Conservation (phyloP, 2,113 vertebrate genomes). For the Centropus unirufus region DNA sequence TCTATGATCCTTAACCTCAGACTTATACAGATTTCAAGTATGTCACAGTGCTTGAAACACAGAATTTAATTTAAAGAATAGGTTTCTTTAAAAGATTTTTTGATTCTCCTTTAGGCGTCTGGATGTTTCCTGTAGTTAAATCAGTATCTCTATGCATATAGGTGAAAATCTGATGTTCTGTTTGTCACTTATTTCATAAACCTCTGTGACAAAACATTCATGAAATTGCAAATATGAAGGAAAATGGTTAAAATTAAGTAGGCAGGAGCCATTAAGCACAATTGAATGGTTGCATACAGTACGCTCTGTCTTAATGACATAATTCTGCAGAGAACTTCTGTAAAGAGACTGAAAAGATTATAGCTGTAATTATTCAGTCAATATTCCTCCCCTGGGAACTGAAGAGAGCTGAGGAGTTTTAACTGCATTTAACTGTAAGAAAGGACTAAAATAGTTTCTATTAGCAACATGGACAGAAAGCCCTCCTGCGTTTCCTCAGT, state of each 20-base stretch:
- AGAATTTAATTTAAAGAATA: background rate
- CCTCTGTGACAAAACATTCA: background rate
- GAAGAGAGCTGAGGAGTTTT: background rate
- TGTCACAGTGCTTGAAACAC: background rate
- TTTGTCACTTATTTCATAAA: slow-evolving; percentile 1
- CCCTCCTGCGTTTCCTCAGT: background rate
- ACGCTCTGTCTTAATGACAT: background rate
- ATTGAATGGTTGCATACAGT: background rate
- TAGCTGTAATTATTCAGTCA: slow-evolving; percentile 21
- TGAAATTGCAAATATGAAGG: background rate
- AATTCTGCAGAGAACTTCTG: slow-evolving; percentile 10
- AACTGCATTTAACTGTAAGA: background rate
- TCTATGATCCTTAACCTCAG: background rate
- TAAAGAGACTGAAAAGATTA: slow-evolving; percentile 13
- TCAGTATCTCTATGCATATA: background rate
- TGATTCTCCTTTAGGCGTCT: background rate
- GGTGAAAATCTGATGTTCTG: background rate
- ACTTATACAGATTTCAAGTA: background rate
- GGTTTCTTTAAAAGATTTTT: background rate
- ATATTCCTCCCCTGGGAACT: background rate
- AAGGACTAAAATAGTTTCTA: background rate
- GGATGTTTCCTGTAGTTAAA: background rate
- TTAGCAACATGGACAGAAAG: slow-evolving; percentile 17
- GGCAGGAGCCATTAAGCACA: background rate
- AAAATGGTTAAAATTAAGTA: slow-evolving; percentile 12